Base-by-base conservation (phyloP, 35 echinoderm and acorn worm genomes). In the Ptychodera flava region DNA sequence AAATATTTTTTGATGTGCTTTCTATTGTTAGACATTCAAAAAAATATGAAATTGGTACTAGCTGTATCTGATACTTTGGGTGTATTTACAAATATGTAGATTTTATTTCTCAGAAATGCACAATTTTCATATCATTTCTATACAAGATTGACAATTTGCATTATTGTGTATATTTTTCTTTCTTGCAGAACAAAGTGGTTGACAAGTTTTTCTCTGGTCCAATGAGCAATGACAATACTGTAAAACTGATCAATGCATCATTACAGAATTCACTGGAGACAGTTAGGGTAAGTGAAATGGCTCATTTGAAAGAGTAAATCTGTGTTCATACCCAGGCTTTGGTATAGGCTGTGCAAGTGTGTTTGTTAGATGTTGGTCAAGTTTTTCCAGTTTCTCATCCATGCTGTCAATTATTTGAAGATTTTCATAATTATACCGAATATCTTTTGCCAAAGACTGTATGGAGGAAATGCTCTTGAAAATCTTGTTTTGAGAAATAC, bases 131-230 rank as follows among this genome's bases (percentile, higher is more conserved):
- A n/a, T n/a, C n/a, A n/a, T n/a, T n/a, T n/a, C n/a, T n/a, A n/a
- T n/a, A n/a, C n/a, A n/a, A n/a, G n/a, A n/a, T n/a, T n/a, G n/a
- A n/a, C n/a, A n/a, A n/a, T n/a, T n/a, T n/a, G n/a, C n/a, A n/a
- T n/a, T n/a, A n/a, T n/a, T n/a, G n/a, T n/a, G n/a, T n/a, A n/a
- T n/a, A n/a, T n/a, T n/a, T 38, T 38, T 27, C 0, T 83, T 36
- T 22, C 34, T 87, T 89, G 1, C 77, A 94, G 96, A 87, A 82
- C 31, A 90, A 91, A 64, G 92, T 94, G 34, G 96, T 88, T 15
- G 96, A 99, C 16, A 99, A 99, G 35, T 94, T 92, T 81, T 99
- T 94, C 85, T 86, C 92, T 37, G 87, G 79, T 52, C 85, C 88
- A 64, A 92, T 84, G 78, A 81, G 36, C 79, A 84, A 84, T 79